These are phyloP conservation scores for Drosophila cardini DNA, from an alignment of 1,140 invertebrate species.

Conservation along the genomic window DNA sequence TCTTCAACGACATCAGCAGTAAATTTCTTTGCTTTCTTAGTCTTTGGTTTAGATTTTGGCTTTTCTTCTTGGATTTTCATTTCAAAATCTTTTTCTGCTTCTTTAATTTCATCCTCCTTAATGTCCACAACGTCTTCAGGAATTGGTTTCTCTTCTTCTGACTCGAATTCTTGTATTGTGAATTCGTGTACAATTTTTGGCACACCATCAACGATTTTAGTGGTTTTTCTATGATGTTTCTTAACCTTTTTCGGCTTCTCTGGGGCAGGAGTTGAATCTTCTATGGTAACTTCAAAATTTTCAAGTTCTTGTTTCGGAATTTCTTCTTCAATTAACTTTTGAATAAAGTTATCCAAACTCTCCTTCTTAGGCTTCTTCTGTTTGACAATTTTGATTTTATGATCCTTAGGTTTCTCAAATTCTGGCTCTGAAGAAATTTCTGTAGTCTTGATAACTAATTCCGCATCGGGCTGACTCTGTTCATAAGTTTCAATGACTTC, in stretches of 20 bases:
- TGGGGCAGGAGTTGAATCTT: conserved; percentile 39
- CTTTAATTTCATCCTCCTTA: conserved; percentile 39
- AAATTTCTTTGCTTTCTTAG: conserved; percentile 53
- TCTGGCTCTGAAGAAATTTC: conserved; percentile 78
- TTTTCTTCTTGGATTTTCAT: conserved; percentile 66
- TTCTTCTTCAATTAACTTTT: conserved; percentile 73
- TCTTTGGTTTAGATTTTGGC: conserved; percentile 42
- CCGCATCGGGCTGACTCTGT: conserved; percentile 75
- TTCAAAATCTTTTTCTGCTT: conserved; percentile 42
- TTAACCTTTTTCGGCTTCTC: conserved; percentile 78
- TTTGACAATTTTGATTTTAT: conserved; percentile 63
- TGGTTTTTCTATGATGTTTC: conserved; percentile 68
- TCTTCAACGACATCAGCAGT: conserved; percentile 37
- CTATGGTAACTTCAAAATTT: conserved; percentile 46
- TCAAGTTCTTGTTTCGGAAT: conserved; percentile 65
- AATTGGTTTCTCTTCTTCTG: conserved; percentile 37
- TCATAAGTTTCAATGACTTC: conserved; percentile 76
- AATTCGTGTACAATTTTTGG: conserved; percentile 66
- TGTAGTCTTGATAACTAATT: conserved; percentile 67
- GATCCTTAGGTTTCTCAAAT: conserved; percentile 58
- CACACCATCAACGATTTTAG: conserved; percentile 62
- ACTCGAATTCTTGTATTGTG: conserved; percentile 60
- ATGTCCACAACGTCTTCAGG: conserved; percentile 16
- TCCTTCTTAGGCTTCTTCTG: conserved; percentile 63
- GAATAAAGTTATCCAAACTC: conserved; percentile 65